Percentiles rank a stretch among this genome's conserved stretches.
These are phyloP conservation scores for Pteropus rufus DNA, from an alignment of 2,797 vertebrate genomes.

Conservation along the genomic window DNA sequence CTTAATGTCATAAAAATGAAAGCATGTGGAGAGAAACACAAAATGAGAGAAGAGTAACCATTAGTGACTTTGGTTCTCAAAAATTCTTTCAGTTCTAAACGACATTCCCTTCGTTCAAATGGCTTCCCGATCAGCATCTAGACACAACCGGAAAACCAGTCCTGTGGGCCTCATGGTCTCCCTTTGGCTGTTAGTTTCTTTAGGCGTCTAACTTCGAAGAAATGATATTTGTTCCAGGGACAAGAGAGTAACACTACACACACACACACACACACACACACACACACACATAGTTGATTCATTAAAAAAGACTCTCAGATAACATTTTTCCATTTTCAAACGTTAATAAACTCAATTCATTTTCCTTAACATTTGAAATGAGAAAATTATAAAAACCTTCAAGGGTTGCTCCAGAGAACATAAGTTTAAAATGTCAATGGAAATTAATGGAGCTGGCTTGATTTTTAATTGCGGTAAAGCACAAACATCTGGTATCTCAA, in stretches of 20 bases:
- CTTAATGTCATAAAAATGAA: neutral
- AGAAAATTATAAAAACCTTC: neutral
- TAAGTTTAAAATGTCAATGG: constrained; percentile 13
- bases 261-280: too few species aligned
- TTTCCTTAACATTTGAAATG: constrained; percentile 3
- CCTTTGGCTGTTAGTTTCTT: neutral
- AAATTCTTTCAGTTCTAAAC: constrained; percentile 18
- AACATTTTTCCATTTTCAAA: constrained; percentile 41
- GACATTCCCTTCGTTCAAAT: neutral
- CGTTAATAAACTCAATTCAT: neutral
- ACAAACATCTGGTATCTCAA: constrained; percentile 5
- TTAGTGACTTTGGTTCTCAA: neutral
- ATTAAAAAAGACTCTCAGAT: neutral
- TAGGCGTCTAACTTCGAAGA: neutral
- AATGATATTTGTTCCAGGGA: neutral
- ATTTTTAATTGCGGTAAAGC: constrained; percentile 15
- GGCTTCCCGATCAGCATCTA: neutral
- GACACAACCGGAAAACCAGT: neutral
- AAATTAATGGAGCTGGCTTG: neutral
- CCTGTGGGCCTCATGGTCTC: neutral
- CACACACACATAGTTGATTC: neutral
- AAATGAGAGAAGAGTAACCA: neutral
- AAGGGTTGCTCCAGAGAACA: neutral
- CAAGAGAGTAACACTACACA: neutral
- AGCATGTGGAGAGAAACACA: neutral